These are phyloP conservation scores for Cheirogaleus medius DNA, from an alignment of 2,113 vertebrate genomes.

Conservation along the genomic window DNA sequence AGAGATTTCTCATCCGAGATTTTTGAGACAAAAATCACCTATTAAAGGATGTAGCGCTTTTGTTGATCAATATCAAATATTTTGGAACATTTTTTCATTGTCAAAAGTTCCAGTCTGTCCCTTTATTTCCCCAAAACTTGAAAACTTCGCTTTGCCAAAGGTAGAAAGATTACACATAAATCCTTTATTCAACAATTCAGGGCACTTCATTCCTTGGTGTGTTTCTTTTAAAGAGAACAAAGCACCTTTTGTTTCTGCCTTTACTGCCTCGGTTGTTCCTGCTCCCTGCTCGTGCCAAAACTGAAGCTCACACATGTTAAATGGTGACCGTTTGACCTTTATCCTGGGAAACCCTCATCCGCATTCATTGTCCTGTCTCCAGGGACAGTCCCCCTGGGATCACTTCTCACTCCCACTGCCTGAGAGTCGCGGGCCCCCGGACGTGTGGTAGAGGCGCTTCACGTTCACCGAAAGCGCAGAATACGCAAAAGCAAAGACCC, in stretches of 20 bases:
- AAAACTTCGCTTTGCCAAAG: background rate
- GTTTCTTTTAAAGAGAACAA: background rate
- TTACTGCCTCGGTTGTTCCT: background rate
- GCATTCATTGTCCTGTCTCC: background rate
- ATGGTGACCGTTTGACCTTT: background rate
- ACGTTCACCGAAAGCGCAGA: background rate
- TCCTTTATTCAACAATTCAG: background rate
- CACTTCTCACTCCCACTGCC: background rate
- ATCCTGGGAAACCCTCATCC: background rate
- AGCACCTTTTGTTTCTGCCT: background rate
- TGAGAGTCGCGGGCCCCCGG: background rate
- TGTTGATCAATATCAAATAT: constrained; percentile 24
- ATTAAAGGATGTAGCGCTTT: constrained; percentile 1
- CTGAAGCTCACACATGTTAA: background rate
- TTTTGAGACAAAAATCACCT: constrained; percentile 25
- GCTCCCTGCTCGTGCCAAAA: background rate
- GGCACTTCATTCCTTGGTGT: background rate
- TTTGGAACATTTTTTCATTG: constrained; percentile 32
- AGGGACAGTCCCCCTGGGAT: background rate
- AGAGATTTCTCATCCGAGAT: background rate
- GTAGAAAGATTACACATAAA: background rate
- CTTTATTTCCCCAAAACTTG: background rate
- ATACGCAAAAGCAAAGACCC: background rate
- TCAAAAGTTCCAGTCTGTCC: background rate
- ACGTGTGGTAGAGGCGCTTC: background rate